Conservation (phyloP, 2,797 vertebrate genomes). For the Bovichtus diacanthus region DNA sequence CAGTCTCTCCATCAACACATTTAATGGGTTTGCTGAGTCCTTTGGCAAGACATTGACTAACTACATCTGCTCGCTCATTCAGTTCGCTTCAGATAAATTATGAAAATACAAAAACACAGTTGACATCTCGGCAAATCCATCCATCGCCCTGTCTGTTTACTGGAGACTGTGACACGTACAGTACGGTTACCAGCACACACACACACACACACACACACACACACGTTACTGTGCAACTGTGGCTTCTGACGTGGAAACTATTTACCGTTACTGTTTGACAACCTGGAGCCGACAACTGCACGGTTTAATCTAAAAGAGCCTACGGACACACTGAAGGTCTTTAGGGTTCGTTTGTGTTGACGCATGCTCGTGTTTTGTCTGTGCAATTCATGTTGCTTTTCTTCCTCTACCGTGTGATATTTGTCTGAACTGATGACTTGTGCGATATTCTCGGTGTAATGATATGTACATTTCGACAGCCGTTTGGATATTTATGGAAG, state of each 20-base stretch:
- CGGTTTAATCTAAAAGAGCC: background rate
- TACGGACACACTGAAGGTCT: background rate
- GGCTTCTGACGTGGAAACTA: background rate
- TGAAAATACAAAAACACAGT: conserved; percentile 34
- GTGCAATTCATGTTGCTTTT: conserved; percentile 3
- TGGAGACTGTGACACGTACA: conserved; percentile 19
- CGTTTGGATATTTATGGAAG: background rate
- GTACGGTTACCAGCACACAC: conserved; percentile 41
- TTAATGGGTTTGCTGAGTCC: conserved; percentile 22
- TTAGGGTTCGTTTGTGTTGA: conserved; percentile 18
- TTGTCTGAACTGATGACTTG: conserved; percentile 24
- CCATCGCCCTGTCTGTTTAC: conserved; percentile 36
- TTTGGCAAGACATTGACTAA: conserved; percentile 1
- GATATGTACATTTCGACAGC: conserved; percentile 13
- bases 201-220: too few species aligned
- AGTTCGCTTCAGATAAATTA: conserved; percentile 22
- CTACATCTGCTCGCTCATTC: conserved; percentile 55
- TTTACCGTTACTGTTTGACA: background rate
- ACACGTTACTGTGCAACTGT: conserved; percentile 32
- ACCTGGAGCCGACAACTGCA: background rate
- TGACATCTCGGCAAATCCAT: conserved; percentile 18
- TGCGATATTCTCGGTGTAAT: conserved; percentile 18
- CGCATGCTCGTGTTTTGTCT: conserved; percentile 42
- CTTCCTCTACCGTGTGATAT: background rate
- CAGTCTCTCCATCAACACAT: conserved; percentile 18